Evolutionary conservation across 2,797 vertebrate species (phyloP), one percentile per base, ranked within the genome.

Genomic region (Periophthalmus magnuspinnatus): DNA sequence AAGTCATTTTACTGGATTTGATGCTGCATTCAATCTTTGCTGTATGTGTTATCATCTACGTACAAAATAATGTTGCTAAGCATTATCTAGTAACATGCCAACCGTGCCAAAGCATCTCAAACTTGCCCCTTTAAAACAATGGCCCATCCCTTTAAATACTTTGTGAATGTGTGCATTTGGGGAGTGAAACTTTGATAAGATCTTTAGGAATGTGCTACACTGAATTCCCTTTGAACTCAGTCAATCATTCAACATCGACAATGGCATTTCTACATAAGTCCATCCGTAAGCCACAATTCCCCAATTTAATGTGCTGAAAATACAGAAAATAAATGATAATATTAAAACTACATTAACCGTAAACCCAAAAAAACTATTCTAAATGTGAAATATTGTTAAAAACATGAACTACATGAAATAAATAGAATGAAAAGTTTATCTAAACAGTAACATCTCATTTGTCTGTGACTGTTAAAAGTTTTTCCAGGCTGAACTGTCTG

Each of bases 101-200:
- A 58, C 56, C 2, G 1, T 5, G 6, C 28, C 24, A 33, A 33
- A 58, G 58, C 32, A 60, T n/a, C 32, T 36, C 16, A 34, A n/a
- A 60, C 6, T 19, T 17, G 8, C 7, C 4, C 5, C 19, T 38
- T 61, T 11, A 41, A 55, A 54, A 24, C 52, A 50, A 32, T 22
- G 36, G 22, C 32, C 28, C 24, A 28, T 21, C 36, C 41, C 41
- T 45, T 14, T 45, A 45, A 14, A 41, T 36, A 4, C 10, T 14
- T 5, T 14, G 34, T 62, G 5, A 2, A 0, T 24, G 41, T 64
- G 41, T 28, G 41, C 22, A 2, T 45, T 64, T 28, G 21, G 22
- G 62, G 61, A 47, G 41, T 7, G 61, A 48, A 48, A 10, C 62
- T 28, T 24, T 3, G 62, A 64, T 64, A 64, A 64, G 41, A 64